Base-by-base conservation (phyloP, 2,888 invertebrate species). In the Aphodius granarius region DNA sequence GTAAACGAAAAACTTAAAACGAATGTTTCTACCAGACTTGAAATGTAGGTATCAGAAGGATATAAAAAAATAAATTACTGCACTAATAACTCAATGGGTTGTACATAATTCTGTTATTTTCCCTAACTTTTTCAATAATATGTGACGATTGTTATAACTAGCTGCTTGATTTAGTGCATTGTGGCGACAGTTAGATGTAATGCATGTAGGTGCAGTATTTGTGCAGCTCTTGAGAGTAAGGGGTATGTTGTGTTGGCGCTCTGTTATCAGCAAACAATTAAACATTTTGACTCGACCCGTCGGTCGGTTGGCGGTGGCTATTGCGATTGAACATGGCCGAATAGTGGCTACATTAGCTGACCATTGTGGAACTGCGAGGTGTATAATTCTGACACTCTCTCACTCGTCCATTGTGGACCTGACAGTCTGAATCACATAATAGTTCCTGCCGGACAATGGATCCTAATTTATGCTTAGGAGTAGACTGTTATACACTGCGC, bases 391-490 rank as follows among this genome's bases (percentile, higher is more conserved):
- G 79, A 81, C 81, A 80, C 81, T 80, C 83, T 82, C 80, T 80
- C 79, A 79, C 80, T 80, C 81, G 78, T 81, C 85, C 82, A 86
- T 86, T 86, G 85, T 86, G 80, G 80, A 81, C 80, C 78, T 83
- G 85, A 85, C 85, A 86, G 84, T 82, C 79, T 80, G 81, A 85
- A 85, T 84, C 84, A 84, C 84, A 81, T 81, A 81, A 80, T 81
- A 83, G 84, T 84, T 84, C 84, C 83, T 83, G 83, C 82, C 79
- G 80, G 82, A 86, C 85, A 86, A 86, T 86, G 81, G 83, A 83
- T 81, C 83, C 84, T 85, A 85, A 85, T 86, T 86, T 85, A 86
- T 86, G 82, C 81, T 80, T 81, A 79, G 78, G 83, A 84, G 80
- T 83, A 82, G 84, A 83, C 81, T 76, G 75, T 72, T 71, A 16